Evolutionary conservation across 2,888 invertebrate genomes (phyloP), one percentile per base, ranked within the genome.

Genomic region (Thera obeliscata): DNA sequence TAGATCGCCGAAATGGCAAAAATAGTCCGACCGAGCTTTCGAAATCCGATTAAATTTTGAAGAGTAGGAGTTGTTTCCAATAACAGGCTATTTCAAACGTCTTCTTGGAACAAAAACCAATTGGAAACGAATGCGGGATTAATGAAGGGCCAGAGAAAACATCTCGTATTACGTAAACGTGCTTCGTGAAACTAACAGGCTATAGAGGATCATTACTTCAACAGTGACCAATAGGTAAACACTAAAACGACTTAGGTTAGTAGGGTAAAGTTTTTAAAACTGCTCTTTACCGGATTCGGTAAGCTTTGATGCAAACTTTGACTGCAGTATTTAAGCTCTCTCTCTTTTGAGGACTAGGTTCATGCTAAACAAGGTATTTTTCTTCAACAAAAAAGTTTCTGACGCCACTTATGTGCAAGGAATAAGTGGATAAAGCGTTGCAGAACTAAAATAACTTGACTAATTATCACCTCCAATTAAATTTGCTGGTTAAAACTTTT

Each of bases 41-140:
- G 2, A 52, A 52, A 33, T 9, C 52, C 9, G 2, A 12, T 50
- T 50, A 7, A 50, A 2, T 5, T 22, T 52, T 9, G 2, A 33
- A 33, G 2, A 33, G 3, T 33, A 33, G 46, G 6, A 49, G 52
- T 54, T 46, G 59, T 8, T 54, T 64, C 50, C 52, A 52, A 64
- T 64, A 57, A 52, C 12, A 9, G 43, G 52, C 43, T 64, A 59
- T 64, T 64, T 59, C 48, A 35, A 54, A 3, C 64, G 48, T 38
- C 54, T 59, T 59, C 65, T 56, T 49, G 22, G 64, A 60, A 65
- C 52, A 54, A 6, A 56, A 56, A 50, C 35, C 36, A 48, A 62
- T 56, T 48, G 9, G 11, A 46, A 63, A 60, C 49, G 41, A 64
- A 49, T 54, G 48, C 55, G 48, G 55, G 58, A 52, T 64, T 57